These are phyloP conservation scores for Zygaena filipendulae DNA, from an alignment of 2,888 invertebrate species.

Conservation along the genomic window DNA sequence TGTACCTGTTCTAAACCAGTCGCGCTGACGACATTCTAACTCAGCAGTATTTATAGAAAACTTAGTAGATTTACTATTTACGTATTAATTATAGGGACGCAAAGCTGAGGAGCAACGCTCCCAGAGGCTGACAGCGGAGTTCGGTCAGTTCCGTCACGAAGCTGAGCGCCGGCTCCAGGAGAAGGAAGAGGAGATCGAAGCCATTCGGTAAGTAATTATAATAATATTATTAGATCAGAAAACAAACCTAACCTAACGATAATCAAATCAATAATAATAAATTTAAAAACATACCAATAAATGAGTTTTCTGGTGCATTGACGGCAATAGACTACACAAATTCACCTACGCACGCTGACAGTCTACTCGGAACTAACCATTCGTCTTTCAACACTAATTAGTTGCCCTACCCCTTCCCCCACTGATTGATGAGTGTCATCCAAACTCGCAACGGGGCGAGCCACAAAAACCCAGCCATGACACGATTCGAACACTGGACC, in stretches of 20 bases:
- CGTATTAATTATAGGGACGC: constrained; percentile 86
- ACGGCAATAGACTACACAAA: constrained; percentile 20
- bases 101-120: constrained; percentile 97
- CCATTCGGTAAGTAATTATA: constrained; percentile 84
- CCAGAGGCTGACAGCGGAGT: constrained; percentile 92
- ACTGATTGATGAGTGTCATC: constrained; percentile 41
- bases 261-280: background rate
- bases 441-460: constrained; percentile 30
- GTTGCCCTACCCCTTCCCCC: constrained; percentile 27
- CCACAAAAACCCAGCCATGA: constrained; percentile 37
- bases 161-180: constrained; percentile 96
- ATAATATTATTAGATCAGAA: background rate
- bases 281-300: constrained; percentile 1
- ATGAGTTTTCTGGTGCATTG: constrained; percentile 19
- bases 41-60: too few relatives aligned
- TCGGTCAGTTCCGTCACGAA: constrained; percentile 95
- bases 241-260: background rate
- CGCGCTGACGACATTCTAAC: too few relatives aligned
- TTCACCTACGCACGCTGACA: constrained; percentile 20
- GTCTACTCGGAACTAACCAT: constrained; percentile 40
- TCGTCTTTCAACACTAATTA: constrained; percentile 29
- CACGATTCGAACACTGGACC: constrained; percentile 37
- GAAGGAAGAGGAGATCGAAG: constrained; percentile 99
- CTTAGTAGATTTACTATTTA: too few relatives aligned
- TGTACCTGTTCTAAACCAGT: too few relatives aligned